A percentile compares a stretch with the other conserved stretches of the same genome.
phyloP scores from a whole-genome alignment of 1,140 invertebrate genomes.

The Drosophila takahashii region DNA sequence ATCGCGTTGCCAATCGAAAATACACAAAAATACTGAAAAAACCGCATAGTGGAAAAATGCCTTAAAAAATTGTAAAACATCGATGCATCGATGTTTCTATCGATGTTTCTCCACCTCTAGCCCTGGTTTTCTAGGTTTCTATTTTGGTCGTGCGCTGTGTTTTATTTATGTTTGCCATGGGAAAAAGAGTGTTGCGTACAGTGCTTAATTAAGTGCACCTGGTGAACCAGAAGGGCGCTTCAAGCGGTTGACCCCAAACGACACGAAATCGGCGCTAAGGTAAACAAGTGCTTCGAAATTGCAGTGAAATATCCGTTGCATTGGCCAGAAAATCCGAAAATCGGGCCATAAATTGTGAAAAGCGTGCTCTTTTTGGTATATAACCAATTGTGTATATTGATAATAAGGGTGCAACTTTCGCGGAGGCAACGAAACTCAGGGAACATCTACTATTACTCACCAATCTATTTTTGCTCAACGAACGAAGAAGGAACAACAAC shows the following conservation, averaged over 20 bases:
- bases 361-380: constrained; percentile 2
- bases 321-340: constrained; percentile 23
- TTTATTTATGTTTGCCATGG: constrained; percentile 49
- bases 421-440: constrained; percentile 1
- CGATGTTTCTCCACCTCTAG: too few relatives aligned
- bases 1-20: too few relatives aligned
- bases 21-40: too few relatives aligned
- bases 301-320: background rate
- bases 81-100: too few relatives aligned
- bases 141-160: constrained; percentile 43
- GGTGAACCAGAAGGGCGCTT: constrained; percentile 7
- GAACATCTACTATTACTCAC: constrained; percentile 32
- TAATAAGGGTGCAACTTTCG: constrained; percentile 1
- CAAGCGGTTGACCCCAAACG: background rate
- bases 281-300: constrained; percentile 3
- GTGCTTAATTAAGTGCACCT: constrained; percentile 19
- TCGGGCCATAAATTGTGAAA: constrained; percentile 22
- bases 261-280: background rate
- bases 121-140: constrained; percentile 18
- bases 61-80: too few relatives aligned
- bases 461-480: constrained; percentile 32
- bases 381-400: constrained; percentile 33
- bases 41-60: too few relatives aligned
- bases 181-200: constrained; percentile 30
- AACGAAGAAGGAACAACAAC: constrained; percentile 49